phyloP scores from a whole-genome alignment of 2,888 invertebrate genomes.

The Boloria euphrosyne region DNA sequence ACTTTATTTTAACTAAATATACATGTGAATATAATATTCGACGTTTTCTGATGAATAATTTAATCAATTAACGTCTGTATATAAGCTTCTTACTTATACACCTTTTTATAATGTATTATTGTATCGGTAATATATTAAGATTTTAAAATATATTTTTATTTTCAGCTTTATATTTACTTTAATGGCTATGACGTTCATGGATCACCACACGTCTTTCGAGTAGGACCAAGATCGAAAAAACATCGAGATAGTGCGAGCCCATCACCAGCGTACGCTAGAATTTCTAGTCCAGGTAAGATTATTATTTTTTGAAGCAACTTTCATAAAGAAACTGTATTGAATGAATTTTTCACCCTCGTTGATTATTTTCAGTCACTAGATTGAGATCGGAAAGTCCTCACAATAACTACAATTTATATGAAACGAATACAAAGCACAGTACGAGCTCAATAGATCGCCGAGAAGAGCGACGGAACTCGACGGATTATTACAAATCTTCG shows the following conservation, averaged over 20 bases:
- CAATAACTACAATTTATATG: slow-evolving; percentile 70
- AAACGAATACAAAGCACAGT: slow-evolving; percentile 65
- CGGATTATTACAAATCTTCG: slow-evolving; percentile 73
- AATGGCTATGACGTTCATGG: slow-evolving; percentile 93
- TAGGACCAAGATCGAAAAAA: slow-evolving; percentile 86
- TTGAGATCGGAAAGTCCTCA: slow-evolving; percentile 76
- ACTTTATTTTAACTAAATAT: too few species aligned
- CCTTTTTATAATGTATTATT: too few species aligned
- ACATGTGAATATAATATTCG: too few species aligned
- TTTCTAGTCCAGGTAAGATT: slow-evolving; percentile 74
- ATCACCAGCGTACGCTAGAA: slow-evolving; percentile 78
- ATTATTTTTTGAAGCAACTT: background rate
- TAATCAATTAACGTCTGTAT: too few species aligned
- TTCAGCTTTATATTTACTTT: slow-evolving; percentile 93
- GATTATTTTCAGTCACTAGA: slow-evolving; percentile 65
- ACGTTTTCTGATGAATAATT: too few species aligned
- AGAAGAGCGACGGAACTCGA: slow-evolving; percentile 70
- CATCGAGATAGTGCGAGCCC: slow-evolving; percentile 72
- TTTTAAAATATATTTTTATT: slow-evolving; percentile 19
- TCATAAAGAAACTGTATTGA: slow-evolving; percentile 6
- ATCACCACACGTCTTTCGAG: slow-evolving; percentile 93
- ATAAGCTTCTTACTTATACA: too few species aligned
- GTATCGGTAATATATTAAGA: background rate
- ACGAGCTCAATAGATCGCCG: slow-evolving; percentile 71
- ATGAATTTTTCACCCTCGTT: slow-evolving; percentile 6